Conservation (phyloP, 2,888 invertebrate species). For the Diarsia rubi region DNA sequence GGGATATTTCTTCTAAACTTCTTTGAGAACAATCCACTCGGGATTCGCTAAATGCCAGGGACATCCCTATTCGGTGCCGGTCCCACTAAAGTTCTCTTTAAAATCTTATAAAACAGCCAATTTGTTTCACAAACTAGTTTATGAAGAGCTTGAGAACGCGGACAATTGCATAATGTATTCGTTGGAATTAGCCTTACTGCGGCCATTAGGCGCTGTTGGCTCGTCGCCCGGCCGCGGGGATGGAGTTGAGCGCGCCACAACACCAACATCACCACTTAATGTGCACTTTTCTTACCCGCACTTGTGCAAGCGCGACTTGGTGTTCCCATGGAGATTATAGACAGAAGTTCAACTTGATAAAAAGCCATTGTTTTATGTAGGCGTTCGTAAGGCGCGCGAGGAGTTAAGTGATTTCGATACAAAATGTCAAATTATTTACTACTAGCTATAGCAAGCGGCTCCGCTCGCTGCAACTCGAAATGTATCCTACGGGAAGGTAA, state of each 20-base stretch:
- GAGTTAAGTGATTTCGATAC: too few relatives aligned
- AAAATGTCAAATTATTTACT: too few relatives aligned
- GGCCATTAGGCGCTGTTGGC: conserved; percentile 49
- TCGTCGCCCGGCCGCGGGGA: conserved; percentile 20
- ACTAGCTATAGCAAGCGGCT: too few relatives aligned
- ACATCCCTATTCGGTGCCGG: not conserved
- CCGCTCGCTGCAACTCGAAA: too few relatives aligned
- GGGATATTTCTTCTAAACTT: conserved; percentile 16
- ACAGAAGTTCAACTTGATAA: conserved; percentile 2
- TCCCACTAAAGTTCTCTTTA: not conserved
- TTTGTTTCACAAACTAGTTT: conserved; percentile 34
- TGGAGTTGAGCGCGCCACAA: conserved; percentile 23
- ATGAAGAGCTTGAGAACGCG: conserved; percentile 41
- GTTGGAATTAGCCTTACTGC: conserved; percentile 48
- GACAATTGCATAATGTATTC: conserved; percentile 50
- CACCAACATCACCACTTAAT: conserved; percentile 53
- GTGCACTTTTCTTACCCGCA: conserved; percentile 53
- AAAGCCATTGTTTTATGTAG: too few relatives aligned
- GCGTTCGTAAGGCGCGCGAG: too few relatives aligned
- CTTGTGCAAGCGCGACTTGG: conserved; percentile 22
- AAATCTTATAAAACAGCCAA: conserved; percentile 34
- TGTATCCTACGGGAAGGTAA: too few relatives aligned
- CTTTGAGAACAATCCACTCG: conserved; percentile 1
- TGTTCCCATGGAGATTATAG: not conserved
- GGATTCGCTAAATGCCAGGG: conserved; percentile 24